Percentiles rank a stretch among this genome's conserved stretches.
Evolutionary conservation across 2,888 invertebrate species (phyloP).

Genomic region (Cheilosia soror): DNA sequence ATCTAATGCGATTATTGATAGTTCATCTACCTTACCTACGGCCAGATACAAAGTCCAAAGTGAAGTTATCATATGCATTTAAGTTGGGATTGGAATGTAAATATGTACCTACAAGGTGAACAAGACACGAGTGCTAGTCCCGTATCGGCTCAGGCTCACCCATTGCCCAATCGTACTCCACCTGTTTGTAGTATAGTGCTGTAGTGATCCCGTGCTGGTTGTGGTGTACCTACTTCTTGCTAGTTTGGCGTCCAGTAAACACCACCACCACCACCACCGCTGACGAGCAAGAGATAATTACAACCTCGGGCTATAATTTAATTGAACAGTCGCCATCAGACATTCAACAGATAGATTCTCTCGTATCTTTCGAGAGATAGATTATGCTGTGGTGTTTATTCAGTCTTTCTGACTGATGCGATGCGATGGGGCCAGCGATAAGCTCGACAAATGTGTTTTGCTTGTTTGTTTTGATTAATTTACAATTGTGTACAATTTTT

Average conservation of each 20-base stretch:
- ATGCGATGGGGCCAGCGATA: constrained; percentile 55
- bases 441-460: constrained; percentile 33
- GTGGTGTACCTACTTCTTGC: constrained; percentile 29
- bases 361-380: constrained; percentile 36
- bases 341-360: constrained; percentile 72
- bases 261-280: constrained; percentile 20
- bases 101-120: constrained; percentile 57
- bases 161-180: constrained; percentile 26
- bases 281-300: constrained; percentile 69
- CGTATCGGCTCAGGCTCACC: background rate
- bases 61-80: constrained; percentile 12
- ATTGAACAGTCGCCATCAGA: constrained; percentile 71
- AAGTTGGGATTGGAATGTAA: constrained; percentile 56
- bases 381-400: constrained; percentile 9
- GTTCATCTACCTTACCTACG: background rate
- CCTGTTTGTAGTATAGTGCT: constrained; percentile 7
- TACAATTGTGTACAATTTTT: constrained; percentile 32
- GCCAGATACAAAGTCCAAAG: background rate
- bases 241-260: constrained; percentile 38
- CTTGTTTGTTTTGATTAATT: constrained; percentile 68
- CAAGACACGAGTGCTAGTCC: constrained; percentile 49
- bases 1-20: constrained; percentile 28
- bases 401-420: constrained; percentile 19
- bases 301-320: constrained; percentile 65
- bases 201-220: constrained; percentile 20